Evolutionary conservation across 2,113 vertebrate species (phyloP), one percentile per base, ranked within the genome.

Genomic region (Elephas maximus): DNA sequence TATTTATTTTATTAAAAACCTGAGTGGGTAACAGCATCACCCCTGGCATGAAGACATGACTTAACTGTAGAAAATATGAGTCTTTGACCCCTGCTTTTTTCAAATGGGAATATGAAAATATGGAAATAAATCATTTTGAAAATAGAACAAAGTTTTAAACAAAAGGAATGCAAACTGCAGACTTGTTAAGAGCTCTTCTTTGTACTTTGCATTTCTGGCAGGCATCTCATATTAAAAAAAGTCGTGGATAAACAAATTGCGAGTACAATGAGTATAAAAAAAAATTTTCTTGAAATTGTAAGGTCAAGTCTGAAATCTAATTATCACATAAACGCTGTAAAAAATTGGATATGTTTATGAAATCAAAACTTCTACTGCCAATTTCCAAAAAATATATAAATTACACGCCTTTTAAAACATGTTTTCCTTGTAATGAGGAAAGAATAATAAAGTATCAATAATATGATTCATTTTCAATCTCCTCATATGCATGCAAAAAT

Each of bases 141-240:
- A 93, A 57, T 41, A 84, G 24, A 80, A 76, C 14, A 69, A 71
- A 92, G 24, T 90, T 90, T 78, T 91, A 91, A 88, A 91, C 74
- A 93, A 88, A 81, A 3, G 1, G 7, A 90, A 80, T 96, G 53
- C 3, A 96, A 88, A 85, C 62, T n/a, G 28, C 74, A 65, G 8
- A 51, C 3, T 62, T 78, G 14, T 67, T 96, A 57, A 88, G 86
- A 92, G 14, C 1, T 88, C 20, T 77, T 83, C 11, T 79, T 44
- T 95, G 26, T 83, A 51, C 26, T 79, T 90, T 57, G 33, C 2
- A 44, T 3, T 87, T 91, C 41, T 84, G 48, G 2, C 37, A 88
- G 28, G 2, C 28, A 91, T n/a, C 17, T 69, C 5, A 3, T 87
- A 24, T 60, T 71, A 30, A 30, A 82, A 81, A 78, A 93, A 78